Evolutionary conservation across 2,113 vertebrate genomes (phyloP).

Genomic region (Peromyscus polionotus): DNA sequence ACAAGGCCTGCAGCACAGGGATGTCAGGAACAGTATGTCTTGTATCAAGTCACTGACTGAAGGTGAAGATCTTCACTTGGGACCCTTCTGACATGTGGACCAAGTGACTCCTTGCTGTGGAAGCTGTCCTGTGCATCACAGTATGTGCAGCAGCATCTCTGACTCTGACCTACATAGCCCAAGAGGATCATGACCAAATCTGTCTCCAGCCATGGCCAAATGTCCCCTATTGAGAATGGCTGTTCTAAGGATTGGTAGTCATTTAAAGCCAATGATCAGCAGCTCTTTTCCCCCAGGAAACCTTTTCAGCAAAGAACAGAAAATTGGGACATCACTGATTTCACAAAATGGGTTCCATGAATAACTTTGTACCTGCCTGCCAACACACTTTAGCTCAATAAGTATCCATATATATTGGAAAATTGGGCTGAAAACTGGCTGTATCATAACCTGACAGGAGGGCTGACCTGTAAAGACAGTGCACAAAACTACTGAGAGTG

Average conservation of each 20-base stretch:
- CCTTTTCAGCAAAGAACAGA: slow-evolving; percentile 18
- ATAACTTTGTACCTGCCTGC: not conserved
- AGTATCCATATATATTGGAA: not conserved
- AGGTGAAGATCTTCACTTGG: not conserved
- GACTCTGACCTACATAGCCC: not conserved
- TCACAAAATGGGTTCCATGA: not conserved
- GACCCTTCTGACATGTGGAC: not conserved
- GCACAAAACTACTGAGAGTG: not conserved
- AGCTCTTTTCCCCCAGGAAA: not conserved
- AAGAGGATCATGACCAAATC: not conserved
- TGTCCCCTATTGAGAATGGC: not conserved
- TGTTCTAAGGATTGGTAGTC: not conserved
- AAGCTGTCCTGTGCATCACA: not conserved
- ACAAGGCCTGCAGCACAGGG: not conserved
- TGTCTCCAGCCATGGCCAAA: not conserved
- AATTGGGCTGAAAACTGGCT: not conserved
- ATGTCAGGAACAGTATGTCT: not conserved
- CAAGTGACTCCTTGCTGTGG: not conserved
- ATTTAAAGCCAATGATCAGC: not conserved
- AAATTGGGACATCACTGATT: not conserved
- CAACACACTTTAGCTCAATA: not conserved
- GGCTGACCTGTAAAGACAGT: not conserved
- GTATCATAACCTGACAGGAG: not conserved
- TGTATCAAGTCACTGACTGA: not conserved
- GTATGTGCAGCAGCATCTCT: not conserved